phyloP scores from a whole-genome alignment of 2,888 invertebrate species.

The Resseliella maxima region DNA sequence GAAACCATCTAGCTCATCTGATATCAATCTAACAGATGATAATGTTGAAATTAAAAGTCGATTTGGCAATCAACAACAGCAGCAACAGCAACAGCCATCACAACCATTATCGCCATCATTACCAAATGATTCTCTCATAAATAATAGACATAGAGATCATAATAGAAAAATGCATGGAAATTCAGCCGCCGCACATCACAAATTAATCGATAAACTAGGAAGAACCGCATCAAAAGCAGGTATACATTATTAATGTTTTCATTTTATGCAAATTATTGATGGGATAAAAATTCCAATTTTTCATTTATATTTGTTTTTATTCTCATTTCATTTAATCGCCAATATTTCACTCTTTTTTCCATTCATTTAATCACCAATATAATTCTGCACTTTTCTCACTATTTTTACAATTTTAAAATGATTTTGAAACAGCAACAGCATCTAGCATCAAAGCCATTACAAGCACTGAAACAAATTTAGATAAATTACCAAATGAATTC shows the following conservation, averaged over 20 bases:
- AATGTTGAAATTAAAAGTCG: background rate
- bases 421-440: background rate
- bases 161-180: constrained; percentile 12
- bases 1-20: background rate
- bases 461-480: constrained; percentile 41
- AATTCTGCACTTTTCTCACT: too few species aligned
- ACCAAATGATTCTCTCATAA: background rate
- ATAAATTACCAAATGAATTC: constrained; percentile 51
- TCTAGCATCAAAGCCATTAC: background rate
- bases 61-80: background rate
- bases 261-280: background rate
- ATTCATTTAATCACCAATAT: too few species aligned
- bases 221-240: background rate
- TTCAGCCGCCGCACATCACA: background rate
- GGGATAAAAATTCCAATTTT: too few species aligned
- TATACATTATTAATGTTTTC: background rate
- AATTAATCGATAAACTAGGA: background rate
- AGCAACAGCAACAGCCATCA: background rate
- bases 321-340: too few species aligned
- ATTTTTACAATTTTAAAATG: background rate
- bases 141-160: background rate
- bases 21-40: background rate
- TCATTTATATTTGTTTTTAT: too few species aligned
- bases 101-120: background rate
- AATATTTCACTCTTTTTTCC: too few species aligned